Percentiles rank a stretch among this genome's conserved stretches.
phyloP scores from a whole-genome alignment of 2,113 vertebrate species.

The Coturnix japonica region DNA sequence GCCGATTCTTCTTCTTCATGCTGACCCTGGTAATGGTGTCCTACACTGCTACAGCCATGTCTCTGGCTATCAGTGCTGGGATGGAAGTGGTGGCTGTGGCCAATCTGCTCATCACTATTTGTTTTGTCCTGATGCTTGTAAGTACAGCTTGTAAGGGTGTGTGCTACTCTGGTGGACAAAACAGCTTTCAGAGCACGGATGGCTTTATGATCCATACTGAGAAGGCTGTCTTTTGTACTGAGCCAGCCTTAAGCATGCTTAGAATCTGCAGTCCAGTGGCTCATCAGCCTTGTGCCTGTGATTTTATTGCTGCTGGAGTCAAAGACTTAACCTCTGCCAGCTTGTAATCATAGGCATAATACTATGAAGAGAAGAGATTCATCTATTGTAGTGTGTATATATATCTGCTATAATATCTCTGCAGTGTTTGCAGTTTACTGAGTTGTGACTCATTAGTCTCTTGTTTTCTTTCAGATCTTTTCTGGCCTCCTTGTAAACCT shows the following conservation, averaged over 20 bases:
- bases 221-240: neutral
- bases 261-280: neutral
- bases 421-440: neutral
- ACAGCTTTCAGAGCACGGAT: neutral
- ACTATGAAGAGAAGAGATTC: no score
- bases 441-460: neutral
- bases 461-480: slow-evolving; percentile 66
- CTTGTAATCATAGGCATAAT: neutral
- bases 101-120: slow-evolving; percentile 68
- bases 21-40: slow-evolving; percentile 60
- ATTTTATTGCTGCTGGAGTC: neutral
- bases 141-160: neutral
- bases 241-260: neutral
- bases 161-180: neutral
- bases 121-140: slow-evolving; percentile 76
- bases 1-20: slow-evolving; percentile 69
- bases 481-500: slow-evolving; percentile 76
- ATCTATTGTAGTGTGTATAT: neutral
- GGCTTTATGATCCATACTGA: neutral
- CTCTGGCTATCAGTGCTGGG: slow-evolving; percentile 73
- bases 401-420: neutral
- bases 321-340: neutral
- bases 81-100: slow-evolving; percentile 71
- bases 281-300: neutral
- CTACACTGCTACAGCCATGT: slow-evolving; percentile 71